phyloP scores from a whole-genome alignment of 1,140 invertebrate genomes.

The Pseudobourletiella spinata region DNA sequence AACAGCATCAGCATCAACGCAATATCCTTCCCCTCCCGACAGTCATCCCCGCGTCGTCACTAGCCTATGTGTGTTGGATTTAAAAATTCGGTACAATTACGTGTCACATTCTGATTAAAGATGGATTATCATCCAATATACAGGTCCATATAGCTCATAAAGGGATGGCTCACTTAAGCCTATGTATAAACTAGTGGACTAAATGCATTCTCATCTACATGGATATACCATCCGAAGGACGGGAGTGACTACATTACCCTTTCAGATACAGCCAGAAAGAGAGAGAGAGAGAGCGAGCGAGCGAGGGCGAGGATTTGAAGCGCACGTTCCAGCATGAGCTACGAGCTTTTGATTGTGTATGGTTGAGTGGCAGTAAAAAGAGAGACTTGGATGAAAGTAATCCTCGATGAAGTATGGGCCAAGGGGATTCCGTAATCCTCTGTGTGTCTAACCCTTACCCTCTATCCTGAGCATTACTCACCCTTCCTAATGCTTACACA shows the following conservation, averaged over 20 bases:
- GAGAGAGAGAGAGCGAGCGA: too few species aligned
- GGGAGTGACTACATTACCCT: too few species aligned
- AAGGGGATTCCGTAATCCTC: conserved; percentile 24
- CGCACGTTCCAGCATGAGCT: neutral
- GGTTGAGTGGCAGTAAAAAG: conserved; percentile 29
- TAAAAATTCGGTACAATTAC: conserved; percentile 26
- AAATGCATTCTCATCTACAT: too few species aligned
- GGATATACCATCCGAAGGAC: too few species aligned
- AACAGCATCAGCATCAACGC: neutral
- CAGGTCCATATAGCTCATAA: too few species aligned
- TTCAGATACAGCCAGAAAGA: too few species aligned
- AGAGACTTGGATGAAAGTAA: conserved; percentile 24
- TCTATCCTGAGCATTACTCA: conserved; percentile 25
- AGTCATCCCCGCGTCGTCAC: too few species aligned
- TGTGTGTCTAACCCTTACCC: conserved; percentile 25
- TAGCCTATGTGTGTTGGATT: neutral
- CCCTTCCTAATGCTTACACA: neutral
- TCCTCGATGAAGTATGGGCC: conserved; percentile 31
- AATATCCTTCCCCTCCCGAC: too few species aligned
- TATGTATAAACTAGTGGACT: too few species aligned
- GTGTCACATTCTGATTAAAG: conserved; percentile 32
- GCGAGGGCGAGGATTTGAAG: neutral
- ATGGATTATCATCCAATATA: too few species aligned
- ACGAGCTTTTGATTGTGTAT: conserved; percentile 21
- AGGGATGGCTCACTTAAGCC: too few species aligned